Evolutionary conservation across 2,888 invertebrate genomes (phyloP).

Genomic region (Drosophila greeni): DNA sequence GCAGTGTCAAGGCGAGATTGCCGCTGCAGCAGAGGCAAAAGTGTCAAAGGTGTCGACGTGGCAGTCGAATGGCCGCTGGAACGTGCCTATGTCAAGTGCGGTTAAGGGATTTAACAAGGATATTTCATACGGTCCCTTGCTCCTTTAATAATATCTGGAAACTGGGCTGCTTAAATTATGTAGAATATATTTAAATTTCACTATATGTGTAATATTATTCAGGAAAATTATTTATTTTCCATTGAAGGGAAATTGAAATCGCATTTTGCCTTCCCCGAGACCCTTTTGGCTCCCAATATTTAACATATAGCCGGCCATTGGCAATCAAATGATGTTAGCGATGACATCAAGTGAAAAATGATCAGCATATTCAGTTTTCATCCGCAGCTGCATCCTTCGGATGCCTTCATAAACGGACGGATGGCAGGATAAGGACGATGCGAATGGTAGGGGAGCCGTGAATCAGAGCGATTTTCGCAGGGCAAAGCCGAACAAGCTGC

Average conservation of each 20-base stretch:
- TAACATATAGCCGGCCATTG: constrained; percentile 18
- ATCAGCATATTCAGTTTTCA: constrained; percentile 56
- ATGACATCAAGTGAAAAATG: constrained; percentile 65
- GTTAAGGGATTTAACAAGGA: constrained; percentile 55
- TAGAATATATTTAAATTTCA: neutral
- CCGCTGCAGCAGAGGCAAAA: constrained; percentile 23
- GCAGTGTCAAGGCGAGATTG: constrained; percentile 35
- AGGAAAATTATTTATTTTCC: neutral
- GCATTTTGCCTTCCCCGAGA: neutral
- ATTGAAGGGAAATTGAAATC: constrained; percentile 2
- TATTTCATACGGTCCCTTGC: constrained; percentile 27
- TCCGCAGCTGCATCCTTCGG: constrained; percentile 5
- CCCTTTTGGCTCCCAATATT: constrained; percentile 11
- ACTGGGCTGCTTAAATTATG: neutral
- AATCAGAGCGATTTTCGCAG: constrained; percentile 45
- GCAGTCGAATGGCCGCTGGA: constrained; percentile 44
- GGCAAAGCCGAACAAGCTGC: constrained; percentile 31
- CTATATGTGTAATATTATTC: no score
- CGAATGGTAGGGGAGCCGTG: constrained; percentile 52
- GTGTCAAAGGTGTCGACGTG: constrained; percentile 61
- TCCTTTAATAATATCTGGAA: no score
- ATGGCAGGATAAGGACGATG: constrained; percentile 51
- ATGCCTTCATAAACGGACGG: constrained; percentile 21
- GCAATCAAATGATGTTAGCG: constrained; percentile 56
- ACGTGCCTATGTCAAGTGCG: constrained; percentile 69